Evolutionary conservation across 2,113 vertebrate species (phyloP).

Genomic region (Ictalurus punctatus): DNA sequence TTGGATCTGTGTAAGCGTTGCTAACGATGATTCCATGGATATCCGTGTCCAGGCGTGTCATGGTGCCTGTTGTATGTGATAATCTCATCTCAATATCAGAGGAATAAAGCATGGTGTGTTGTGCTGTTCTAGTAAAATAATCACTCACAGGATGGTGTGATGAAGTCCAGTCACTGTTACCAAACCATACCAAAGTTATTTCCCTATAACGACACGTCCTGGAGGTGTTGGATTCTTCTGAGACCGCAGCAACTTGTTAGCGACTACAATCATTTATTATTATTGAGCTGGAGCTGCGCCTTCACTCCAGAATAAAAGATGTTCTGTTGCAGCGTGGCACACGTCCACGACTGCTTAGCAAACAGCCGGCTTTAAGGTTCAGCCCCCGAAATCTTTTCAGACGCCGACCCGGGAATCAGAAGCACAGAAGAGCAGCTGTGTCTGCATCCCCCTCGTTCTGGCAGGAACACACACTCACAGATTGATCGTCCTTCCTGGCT

Average conservation of each 20-base stretch:
- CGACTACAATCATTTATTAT: not conserved
- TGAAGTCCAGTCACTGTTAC: not conserved
- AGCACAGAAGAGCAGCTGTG: conserved; percentile 2
- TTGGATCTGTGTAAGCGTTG: not conserved
- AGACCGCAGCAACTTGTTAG: not conserved
- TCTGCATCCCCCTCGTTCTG: not conserved
- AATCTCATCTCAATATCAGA: not conserved
- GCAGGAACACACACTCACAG: not conserved
- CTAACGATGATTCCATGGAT: not conserved
- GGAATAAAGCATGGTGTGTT: not conserved
- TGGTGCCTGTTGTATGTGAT: not conserved
- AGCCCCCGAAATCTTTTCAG: not conserved
- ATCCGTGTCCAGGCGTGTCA: not conserved
- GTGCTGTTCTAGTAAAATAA: not conserved
- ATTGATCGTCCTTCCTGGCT: not conserved
- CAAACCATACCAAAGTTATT: not conserved
- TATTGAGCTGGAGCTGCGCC: conserved; percentile 46
- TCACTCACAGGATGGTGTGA: not conserved
- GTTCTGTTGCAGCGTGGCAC: conserved; percentile 53
- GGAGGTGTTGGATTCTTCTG: not conserved
- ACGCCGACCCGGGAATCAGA: not conserved
- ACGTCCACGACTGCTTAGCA: conserved; percentile 55
- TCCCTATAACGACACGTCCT: not conserved
- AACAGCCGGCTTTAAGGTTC: not conserved
- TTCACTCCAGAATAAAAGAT: conserved; percentile 62